Evolutionary conservation across 2,797 vertebrate genomes (phyloP).

Genomic region (Urocyon cinereoargenteus): DNA sequence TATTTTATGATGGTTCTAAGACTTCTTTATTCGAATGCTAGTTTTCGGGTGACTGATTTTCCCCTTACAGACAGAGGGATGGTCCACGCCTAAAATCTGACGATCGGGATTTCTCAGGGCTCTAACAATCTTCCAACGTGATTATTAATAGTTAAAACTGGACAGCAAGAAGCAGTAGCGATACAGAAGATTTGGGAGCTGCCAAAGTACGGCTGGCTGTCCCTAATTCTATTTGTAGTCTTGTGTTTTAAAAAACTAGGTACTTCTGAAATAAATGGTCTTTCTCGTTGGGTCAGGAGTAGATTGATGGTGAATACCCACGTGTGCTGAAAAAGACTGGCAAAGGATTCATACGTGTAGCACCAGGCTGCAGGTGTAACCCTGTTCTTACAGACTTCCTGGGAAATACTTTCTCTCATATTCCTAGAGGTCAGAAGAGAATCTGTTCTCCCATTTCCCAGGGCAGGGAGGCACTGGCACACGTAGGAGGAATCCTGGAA

Average conservation of each 20-base stretch:
- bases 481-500: neutral
- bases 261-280: slow-evolving; percentile 30
- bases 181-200: neutral
- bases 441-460: neutral
- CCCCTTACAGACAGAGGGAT: slow-evolving; percentile 23
- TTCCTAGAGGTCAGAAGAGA: neutral
- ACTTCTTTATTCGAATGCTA: slow-evolving; percentile 10
- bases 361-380: neutral
- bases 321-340: neutral
- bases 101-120: neutral
- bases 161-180: neutral
- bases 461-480: neutral
- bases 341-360: neutral
- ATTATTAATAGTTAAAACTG: neutral
- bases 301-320: neutral
- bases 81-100: neutral
- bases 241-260: slow-evolving; percentile 15
- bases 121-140: neutral
- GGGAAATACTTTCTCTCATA: neutral
- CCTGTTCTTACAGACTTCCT: slow-evolving; percentile 12
- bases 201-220: neutral
- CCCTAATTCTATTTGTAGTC: neutral
- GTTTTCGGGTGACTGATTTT: neutral
- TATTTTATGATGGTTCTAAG: slow-evolving; percentile 9
- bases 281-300: neutral